Evolutionary conservation across 2,888 invertebrate genomes (phyloP).

Genomic region (Noctua fimbriata): DNA sequence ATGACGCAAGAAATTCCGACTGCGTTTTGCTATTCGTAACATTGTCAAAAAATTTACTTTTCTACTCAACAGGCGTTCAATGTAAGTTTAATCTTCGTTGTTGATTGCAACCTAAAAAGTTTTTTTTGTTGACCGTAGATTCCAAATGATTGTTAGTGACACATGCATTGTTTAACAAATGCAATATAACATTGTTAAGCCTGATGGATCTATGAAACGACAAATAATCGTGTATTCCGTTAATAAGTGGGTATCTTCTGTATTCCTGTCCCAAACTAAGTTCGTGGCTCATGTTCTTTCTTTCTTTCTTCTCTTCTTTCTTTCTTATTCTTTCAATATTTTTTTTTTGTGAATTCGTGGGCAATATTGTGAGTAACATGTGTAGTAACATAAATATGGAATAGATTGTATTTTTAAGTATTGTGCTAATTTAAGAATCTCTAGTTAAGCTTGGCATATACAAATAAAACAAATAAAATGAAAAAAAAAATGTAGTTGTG

Average conservation of each 20-base stretch:
- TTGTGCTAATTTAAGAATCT: no score
- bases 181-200: neutral
- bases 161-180: constrained; percentile 23
- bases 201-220: constrained; percentile 1
- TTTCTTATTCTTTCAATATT: no score
- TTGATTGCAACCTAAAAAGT: no score
- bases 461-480: no score
- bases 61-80: neutral
- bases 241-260: neutral
- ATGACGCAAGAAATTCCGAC: neutral
- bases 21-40: neutral
- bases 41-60: neutral
- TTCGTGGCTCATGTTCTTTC: neutral
- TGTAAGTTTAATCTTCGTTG: neutral
- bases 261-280: neutral
- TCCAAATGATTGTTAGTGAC: constrained; percentile 26
- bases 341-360: no score
- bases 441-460: no score
- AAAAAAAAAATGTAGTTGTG: neutral
- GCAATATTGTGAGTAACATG: no score
- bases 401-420: no score
- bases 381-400: no score
- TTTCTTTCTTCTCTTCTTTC: no score
- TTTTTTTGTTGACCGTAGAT: neutral
- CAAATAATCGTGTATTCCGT: constrained; percentile 9